Conservation (phyloP, 1,140 invertebrate genomes). For the Diabrotica undecimpunctata region DNA sequence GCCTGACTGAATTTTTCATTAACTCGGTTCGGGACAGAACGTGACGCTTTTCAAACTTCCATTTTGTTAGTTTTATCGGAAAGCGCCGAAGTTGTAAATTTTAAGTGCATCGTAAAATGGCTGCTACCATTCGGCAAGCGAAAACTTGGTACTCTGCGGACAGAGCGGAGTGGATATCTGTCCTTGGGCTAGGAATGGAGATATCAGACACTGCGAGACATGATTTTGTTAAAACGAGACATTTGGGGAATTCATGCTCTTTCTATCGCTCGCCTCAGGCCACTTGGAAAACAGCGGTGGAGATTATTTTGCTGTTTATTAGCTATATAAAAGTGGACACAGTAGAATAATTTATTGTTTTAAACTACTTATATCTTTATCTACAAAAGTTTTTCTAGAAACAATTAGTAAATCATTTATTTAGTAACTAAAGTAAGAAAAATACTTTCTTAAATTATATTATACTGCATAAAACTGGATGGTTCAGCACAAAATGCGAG, state of each 20-base stretch:
- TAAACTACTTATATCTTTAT: too few relatives aligned
- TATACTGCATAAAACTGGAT: too few relatives aligned
- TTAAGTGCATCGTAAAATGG: slow-evolving; percentile 13
- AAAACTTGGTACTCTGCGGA: slow-evolving; percentile 13
- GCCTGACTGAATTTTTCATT: too few relatives aligned
- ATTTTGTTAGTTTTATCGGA: slow-evolving; percentile 15
- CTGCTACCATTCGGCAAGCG: neutral
- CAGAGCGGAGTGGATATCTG: neutral
- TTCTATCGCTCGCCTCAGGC: neutral
- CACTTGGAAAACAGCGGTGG: too few relatives aligned
- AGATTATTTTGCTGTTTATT: too few relatives aligned
- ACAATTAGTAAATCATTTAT: too few relatives aligned
- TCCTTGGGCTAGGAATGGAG: slow-evolving; percentile 6
- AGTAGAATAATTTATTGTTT: too few relatives aligned
- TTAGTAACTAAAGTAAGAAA: too few relatives aligned
- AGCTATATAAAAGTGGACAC: too few relatives aligned
- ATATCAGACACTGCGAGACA: slow-evolving; percentile 7
- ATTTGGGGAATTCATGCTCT: neutral
- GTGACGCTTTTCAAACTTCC: slow-evolving; percentile 13
- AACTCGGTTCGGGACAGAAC: slow-evolving; percentile 7
- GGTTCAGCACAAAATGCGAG: too few relatives aligned
- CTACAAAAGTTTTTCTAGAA: too few relatives aligned
- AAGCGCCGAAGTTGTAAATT: slow-evolving; percentile 12
- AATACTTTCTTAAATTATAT: too few relatives aligned
- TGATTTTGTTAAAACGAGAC: slow-evolving; percentile 5